Base-by-base conservation (phyloP, 2,113 vertebrate genomes). In the Tursiops truncatus region DNA sequence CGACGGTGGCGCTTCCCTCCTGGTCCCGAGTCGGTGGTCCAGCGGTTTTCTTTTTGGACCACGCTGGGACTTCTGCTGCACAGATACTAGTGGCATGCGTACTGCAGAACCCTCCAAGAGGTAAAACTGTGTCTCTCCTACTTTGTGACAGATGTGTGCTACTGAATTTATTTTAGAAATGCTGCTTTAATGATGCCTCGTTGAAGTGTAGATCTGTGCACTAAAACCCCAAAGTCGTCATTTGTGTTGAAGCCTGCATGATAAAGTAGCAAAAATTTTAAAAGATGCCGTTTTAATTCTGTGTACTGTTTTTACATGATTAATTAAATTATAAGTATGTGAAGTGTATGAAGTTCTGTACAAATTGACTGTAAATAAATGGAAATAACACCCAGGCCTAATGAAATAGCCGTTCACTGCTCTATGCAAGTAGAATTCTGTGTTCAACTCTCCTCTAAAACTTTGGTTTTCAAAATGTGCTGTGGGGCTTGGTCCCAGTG, bases 351-450 rank as follows among this genome's bases (percentile, higher is more conserved):
- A 21, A 5, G 17, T 47, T 9, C 41, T n/a, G 5, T 26, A 44
- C 50, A n/a, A 58, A 21, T 25, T 68, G 7, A 8, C 31, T 85
- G 53, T 56, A 56, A 56, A 2, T 23, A 26, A 31, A 5, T 41
- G 71, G 53, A 86, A 79, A n/a, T 53, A 8, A 17, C 31, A 14
- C 41, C n/a, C 10, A 18, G 41, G 33, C n/a, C 36, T 21, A 2
- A 4, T 17, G 7, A 25, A 38, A 5, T 3, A 20, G 56, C 47
- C 0, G 0, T 11, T 31, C 53, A 11, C 28, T 26, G 36, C 36
- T 65, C 25, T 44, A 0, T 26, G 73, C 76, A 58, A 53, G 68
- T 58, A 14, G 58, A 53, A 4, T 33, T 11, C 13, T 65, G 2
- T n/a, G 25, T 33, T 33, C 14, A 17, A 14, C n/a, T 62, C 2